A percentile compares a stretch with the other conserved stretches of the same genome.
phyloP scores from a whole-genome alignment of 2,888 invertebrate species.

The Pharmacophagus antenor region DNA sequence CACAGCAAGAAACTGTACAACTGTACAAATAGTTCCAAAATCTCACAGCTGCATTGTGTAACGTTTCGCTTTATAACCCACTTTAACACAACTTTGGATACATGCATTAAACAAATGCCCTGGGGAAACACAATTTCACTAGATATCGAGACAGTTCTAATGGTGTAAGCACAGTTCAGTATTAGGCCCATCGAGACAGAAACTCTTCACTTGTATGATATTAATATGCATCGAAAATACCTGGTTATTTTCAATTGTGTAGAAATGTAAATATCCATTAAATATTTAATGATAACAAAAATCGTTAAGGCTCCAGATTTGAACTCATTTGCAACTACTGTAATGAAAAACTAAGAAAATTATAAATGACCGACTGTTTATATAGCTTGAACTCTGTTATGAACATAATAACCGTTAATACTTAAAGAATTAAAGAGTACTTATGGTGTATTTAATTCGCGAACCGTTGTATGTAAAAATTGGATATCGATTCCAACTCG shows the following conservation, averaged over 20 bases:
- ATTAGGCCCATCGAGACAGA: neutral
- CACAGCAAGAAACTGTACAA: neutral
- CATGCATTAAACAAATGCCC: conserved; percentile 4
- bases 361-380: no score
- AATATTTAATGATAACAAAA: no score
- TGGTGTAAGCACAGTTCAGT: no score
- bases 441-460: conserved; percentile 32
- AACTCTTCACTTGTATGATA: no score
- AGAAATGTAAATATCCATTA: no score
- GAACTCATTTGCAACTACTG: no score
- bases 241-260: no score
- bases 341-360: no score
- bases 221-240: no score
- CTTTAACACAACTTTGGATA: conserved; percentile 10
- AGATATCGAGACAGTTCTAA: neutral
- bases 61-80: conserved; percentile 20
- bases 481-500: conserved; percentile 24
- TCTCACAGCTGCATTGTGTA: conserved; percentile 23
- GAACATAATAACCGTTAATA: no score
- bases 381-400: no score
- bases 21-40: conserved; percentile 21
- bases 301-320: no score
- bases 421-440: neutral
- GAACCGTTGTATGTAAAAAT: conserved; percentile 30
- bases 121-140: neutral